Base-by-base conservation (phyloP, 2,888 invertebrate genomes). In the Alcis repandata region DNA sequence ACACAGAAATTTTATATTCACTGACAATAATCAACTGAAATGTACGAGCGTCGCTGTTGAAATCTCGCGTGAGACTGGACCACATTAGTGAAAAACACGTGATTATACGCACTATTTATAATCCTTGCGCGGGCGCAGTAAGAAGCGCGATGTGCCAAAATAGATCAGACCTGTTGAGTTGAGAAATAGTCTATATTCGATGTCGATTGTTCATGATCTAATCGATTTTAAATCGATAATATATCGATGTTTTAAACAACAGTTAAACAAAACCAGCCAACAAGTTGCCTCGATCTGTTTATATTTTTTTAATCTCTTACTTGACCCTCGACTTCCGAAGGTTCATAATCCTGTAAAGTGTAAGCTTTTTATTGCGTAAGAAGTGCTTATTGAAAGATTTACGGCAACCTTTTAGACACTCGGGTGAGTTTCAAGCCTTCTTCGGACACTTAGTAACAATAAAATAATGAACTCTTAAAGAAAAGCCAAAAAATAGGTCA, bases 51-150 rank as follows among this genome's bases (percentile, higher is more conserved):
- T 53, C 65, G 59, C 52, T 64, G 19, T 61, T 43, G 40, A 73
- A 60, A 71, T 74, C 71, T 70, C 71, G 73, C 64, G 72, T 38
- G 68, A 68, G 63, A 72, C 71, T 70, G 71, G 65, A 54, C 51
- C 54, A 41, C 40, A 59, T 54, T 66, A 60, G 51, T 51, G 63
- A 75, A 71, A 74, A 70, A 77, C 86, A 83, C 79, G 81, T 84
- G 83, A 85, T 80, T 83, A 79, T 84, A 78, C 77, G 72, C 67
- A 78, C 86, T 90, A 90, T 90, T 87, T 85, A 83, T 90, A 89
- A 72, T 40, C 64, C 80, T 80, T 82, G 87, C 84, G 86, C 84
- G 79, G 83, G 80, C 85, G 84, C 83, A 80, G 67, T 71, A 71
- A 67, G 72, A 66, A 68, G 74, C 71, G 77, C 59, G 75, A 72